Percentiles rank a stretch among this genome's conserved stretches.
Conservation (phyloP, 2,888 invertebrate species). For the Andrena hattorfiana region DNA sequence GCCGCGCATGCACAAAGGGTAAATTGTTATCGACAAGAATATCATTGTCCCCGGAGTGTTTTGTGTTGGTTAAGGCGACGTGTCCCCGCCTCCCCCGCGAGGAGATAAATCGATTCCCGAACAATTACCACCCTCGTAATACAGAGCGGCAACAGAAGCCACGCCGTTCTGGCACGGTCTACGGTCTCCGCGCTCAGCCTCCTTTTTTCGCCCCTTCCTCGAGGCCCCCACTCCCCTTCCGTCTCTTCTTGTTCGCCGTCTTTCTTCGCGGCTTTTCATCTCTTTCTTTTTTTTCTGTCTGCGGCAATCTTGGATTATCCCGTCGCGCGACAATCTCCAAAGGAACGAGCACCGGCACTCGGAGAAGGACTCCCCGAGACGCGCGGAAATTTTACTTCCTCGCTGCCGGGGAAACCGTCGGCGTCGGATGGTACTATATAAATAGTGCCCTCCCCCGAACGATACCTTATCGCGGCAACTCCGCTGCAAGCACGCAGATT, state of each 20-base stretch:
- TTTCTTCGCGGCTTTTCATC: conserved; percentile 25
- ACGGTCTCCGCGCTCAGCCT: conserved; percentile 5
- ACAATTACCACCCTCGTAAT: conserved; percentile 67
- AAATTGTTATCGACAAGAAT: conserved; percentile 71
- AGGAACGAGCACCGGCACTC: conserved; percentile 31
- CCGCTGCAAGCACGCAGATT: too few species aligned
- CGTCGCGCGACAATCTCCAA: conserved; percentile 42
- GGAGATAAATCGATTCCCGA: conserved; percentile 70
- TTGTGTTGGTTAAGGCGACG: conserved; percentile 63
- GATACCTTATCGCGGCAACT: background rate
- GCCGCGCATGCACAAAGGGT: conserved; percentile 49
- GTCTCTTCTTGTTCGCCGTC: conserved; percentile 25
- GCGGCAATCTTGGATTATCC: conserved; percentile 61
- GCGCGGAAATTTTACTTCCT: conserved; percentile 14
- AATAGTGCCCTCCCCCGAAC: background rate
- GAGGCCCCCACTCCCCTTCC: background rate
- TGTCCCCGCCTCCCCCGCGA: conserved; percentile 22
- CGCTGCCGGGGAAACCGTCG: background rate
- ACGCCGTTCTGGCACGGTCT: conserved; percentile 33
- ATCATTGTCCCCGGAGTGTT: conserved; percentile 62
- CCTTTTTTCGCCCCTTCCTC: background rate
- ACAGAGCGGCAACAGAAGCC: conserved; percentile 51
- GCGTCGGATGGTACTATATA: background rate
- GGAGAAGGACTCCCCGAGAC: conserved; percentile 2
- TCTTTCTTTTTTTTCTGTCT: conserved; percentile 50